Percentiles rank a stretch among this genome's conserved stretches.
Evolutionary conservation across 2,888 invertebrate species (phyloP).

Genomic region (Nomada hirtipes): DNA sequence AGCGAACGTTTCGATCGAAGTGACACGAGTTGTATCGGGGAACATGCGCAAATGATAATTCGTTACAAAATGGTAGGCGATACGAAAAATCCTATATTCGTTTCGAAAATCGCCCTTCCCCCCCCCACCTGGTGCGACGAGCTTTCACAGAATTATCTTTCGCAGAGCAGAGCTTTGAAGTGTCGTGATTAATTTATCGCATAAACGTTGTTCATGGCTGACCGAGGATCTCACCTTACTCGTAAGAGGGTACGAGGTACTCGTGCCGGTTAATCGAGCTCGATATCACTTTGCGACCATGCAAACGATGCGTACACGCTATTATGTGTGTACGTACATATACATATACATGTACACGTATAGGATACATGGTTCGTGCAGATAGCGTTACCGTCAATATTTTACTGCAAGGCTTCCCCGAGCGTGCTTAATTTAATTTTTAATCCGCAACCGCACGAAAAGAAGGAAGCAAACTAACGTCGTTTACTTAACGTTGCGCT

Average conservation of each 20-base stretch:
- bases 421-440: constrained; percentile 62
- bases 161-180: constrained; percentile 18
- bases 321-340: constrained; percentile 14
- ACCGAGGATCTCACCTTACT: constrained; percentile 43
- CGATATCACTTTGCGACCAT: constrained; percentile 57
- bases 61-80: background rate
- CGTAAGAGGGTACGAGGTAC: constrained; percentile 36
- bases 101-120: background rate
- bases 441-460: constrained; percentile 53
- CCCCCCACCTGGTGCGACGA: background rate
- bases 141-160: constrained; percentile 7
- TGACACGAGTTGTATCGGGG: too few relatives aligned
- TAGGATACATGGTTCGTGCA: constrained; percentile 46
- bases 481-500: constrained; percentile 13
- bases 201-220: constrained; percentile 42
- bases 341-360: background rate
- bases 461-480: constrained; percentile 22
- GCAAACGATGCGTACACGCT: constrained; percentile 51
- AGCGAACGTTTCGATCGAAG: too few relatives aligned
- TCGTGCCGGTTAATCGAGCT: constrained; percentile 57
- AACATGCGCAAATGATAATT: background rate
- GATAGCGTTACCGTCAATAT: constrained; percentile 64
- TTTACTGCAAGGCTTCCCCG: constrained; percentile 45
- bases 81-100: background rate
- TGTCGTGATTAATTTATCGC: constrained; percentile 44